These are phyloP conservation scores for Plagodis dolabraria DNA, from an alignment of 2,888 invertebrate genomes.

Conservation along the genomic window DNA sequence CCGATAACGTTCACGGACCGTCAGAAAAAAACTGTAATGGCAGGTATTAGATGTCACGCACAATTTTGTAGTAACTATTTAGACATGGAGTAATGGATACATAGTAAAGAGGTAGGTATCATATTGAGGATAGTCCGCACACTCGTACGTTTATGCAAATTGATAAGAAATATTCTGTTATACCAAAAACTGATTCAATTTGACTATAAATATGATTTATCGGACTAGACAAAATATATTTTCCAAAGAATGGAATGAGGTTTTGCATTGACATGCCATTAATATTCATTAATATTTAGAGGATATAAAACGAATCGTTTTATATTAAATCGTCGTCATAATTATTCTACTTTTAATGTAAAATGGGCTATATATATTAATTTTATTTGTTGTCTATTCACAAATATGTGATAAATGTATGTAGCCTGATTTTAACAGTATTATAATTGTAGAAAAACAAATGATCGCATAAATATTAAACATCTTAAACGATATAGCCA, in stretches of 20 bases:
- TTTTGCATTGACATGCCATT: slow-evolving; percentile 23
- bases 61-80: slow-evolving; percentile 68
- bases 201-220: slow-evolving; percentile 16
- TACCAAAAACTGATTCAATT: slow-evolving; percentile 3
- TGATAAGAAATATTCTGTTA: slow-evolving; percentile 14
- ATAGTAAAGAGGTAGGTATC: not conserved
- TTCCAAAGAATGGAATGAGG: slow-evolving; percentile 9
- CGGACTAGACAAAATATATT: slow-evolving; percentile 11
- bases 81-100: slow-evolving; percentile 23
- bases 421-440: slow-evolving; percentile 20
- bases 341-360: slow-evolving; percentile 17
- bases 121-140: slow-evolving; percentile 9
- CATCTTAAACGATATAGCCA: slow-evolving; percentile 42
- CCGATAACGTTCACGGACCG: slow-evolving; percentile 69
- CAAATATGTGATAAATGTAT: slow-evolving; percentile 24
- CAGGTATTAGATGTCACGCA: slow-evolving; percentile 68
- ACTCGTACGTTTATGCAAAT: slow-evolving; percentile 14
- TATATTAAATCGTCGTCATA: slow-evolving; percentile 11
- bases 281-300: slow-evolving; percentile 25
- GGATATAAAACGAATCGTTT: slow-evolving; percentile 20
- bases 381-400: slow-evolving; percentile 1
- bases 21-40: slow-evolving; percentile 69
- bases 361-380: slow-evolving; percentile 11
- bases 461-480: slow-evolving; percentile 34
- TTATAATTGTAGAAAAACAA: slow-evolving; percentile 23